Base-by-base conservation (phyloP, 2,113 vertebrate species). In the Pitta sordida region DNA sequence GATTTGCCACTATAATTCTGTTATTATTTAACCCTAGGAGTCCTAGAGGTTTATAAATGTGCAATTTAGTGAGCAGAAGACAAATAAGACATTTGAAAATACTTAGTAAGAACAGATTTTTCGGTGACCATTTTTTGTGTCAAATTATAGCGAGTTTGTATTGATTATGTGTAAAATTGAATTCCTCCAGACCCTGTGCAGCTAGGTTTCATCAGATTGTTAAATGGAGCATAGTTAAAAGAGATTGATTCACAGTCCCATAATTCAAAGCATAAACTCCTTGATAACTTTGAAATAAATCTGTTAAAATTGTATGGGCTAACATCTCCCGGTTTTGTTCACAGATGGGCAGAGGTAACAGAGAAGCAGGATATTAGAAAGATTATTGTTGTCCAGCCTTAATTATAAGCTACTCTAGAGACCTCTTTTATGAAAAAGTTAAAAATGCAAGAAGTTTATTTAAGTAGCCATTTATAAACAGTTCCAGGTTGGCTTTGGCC, bases 241-340 rank as follows among this genome's bases (percentile, higher is more conserved):
- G 11, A 17, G 13, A 46, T 3, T 26, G 29, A 60, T 68, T 26
- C 29, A 82, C 13, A 34, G 23, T 34, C 15, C 11, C 0, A 0
- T 48, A 51, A 71, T 77, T 44, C 10, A 71, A 77, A 67, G 15
- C 36, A 55, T 2, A 32, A 67, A 32, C 7, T 15, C 12, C 27
- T 39, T 39, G 4, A 67, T 56, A 0, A 55, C 44, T 69, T 43
- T 26, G 7, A 78, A 83, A 52, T 62, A 48, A 68, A 41, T 58
- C 58, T 29, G 2, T 24, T 58, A 51, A 10, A 3, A 26, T 58
- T 74, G 30, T 22, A 11, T 41, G 34, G 3, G 13, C 32, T 56
- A 36, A 29, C 9, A 51, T 22, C 9, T 78, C 15, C 36, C 14
- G 27, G 5, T 37, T 73, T 86, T 11, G 18, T 62, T 22, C 21